Evolutionary conservation across 1,140 invertebrate genomes (phyloP), one percentile per base, ranked within the genome.

Genomic region (Drosophila eugracilis): DNA sequence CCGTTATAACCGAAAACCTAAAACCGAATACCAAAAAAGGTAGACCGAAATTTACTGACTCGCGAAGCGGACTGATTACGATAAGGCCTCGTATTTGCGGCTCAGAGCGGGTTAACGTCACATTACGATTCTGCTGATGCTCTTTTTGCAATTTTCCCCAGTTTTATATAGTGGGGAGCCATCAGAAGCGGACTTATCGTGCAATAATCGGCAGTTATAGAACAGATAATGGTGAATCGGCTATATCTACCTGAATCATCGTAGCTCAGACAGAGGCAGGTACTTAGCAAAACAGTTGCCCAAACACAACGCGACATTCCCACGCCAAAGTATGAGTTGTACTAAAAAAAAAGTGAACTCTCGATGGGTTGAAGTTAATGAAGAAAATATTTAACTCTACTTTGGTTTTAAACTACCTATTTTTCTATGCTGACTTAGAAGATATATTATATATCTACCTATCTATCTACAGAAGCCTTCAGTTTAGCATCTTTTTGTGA

Each of bases 1-100:
- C 74, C 72, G 67, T 79, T 85, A 81, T 86, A 88, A 45, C 67
- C 69, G 44, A 78, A 78, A 71, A 49, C 21, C 24, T 12, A 22
- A 26, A 52, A 34, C 47, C 32, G 47, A 72, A 19, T 42, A 53
- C 21, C 37, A 17, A 42, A 63, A 63, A 41, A 42, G 19, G 34
- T 42, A 36, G 48, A 44, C 26, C 45, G 45, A 71, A 70, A 42
- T 73, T 74, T 55, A 63, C 42, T 34, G 48, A 63, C 49, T 77
- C 62, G 37, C 76, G 28, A 55, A 79, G 60, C 76, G 48, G 39
- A 30, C 50, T 60, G 79, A 84, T 84, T 84, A 48, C 80, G 73
- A 66, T 85, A 86, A 74, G 28, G 54, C 48, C 41, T 53, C 57
- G 55, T 26, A 24, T 22, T 15, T 9, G 24, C 32, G 28, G 58